Evolutionary conservation across 1,140 invertebrate species (phyloP).

Genomic region (Ceratina calcarata): DNA sequence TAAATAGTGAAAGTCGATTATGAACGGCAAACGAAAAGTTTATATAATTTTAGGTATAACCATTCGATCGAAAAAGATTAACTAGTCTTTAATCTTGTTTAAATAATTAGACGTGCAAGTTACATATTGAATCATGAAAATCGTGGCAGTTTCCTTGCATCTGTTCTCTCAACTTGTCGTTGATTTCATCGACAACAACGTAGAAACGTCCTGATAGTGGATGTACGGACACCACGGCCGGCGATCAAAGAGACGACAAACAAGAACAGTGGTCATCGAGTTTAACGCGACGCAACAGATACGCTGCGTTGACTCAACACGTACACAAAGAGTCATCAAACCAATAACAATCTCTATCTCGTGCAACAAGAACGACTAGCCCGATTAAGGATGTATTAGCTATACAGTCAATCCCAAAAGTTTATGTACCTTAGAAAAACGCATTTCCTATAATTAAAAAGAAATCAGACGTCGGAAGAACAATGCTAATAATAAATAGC

Average conservation of each 20-base stretch:
- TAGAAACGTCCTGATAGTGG: slow-evolving; percentile 22
- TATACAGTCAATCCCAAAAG: no score
- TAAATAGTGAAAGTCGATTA: no score
- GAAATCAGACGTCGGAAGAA: no score
- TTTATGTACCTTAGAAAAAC: no score
- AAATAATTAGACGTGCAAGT: not conserved
- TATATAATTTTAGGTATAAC: no score
- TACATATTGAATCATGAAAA: not conserved
- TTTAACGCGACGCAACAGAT: slow-evolving; percentile 26
- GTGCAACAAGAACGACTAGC: slow-evolving; percentile 26
- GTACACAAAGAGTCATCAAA: slow-evolving; percentile 23
- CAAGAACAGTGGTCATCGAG: slow-evolving; percentile 38
- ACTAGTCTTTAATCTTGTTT: not conserved
- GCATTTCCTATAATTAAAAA: no score
- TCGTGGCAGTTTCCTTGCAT: slow-evolving; percentile 9
- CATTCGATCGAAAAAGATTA: no score
- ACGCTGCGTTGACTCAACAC: slow-evolving; percentile 33
- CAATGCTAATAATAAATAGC: no score
- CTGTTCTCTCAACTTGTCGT: not conserved
- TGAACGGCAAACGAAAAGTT: no score
- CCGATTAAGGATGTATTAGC: no score
- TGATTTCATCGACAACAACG: slow-evolving; percentile 33
- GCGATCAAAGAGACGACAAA: slow-evolving; percentile 46
- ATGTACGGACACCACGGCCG: slow-evolving; percentile 26
- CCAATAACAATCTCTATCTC: slow-evolving; percentile 37